Evolutionary conservation across 2,888 invertebrate genomes (phyloP), one percentile per base, ranked within the genome.

Genomic region (Microplitis manilae): DNA sequence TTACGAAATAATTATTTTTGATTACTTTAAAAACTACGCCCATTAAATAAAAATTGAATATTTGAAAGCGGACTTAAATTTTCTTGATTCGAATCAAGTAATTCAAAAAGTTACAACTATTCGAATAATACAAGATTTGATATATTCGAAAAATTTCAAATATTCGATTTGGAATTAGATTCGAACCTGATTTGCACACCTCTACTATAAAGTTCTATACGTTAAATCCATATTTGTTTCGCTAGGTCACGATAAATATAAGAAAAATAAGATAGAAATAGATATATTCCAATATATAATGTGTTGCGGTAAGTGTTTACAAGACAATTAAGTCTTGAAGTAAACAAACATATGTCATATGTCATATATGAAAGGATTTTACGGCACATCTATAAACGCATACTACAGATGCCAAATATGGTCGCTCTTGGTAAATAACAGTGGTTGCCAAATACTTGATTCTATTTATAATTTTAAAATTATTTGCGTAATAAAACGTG

Each of bases 401-500:
- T 77, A 64, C 13, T 13, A 50, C 62, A 75, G 83, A 68, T 73
- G 78, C 84, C 86, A 81, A 87, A 87, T 84, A 87, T 86, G 86
- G 86, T 82, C 81, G 84, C 78, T 84, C 86, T 84, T 84, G 84
- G 87, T 89, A 89, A 88, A 88, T 88, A 89, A 85, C 88, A 87
- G 86, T 85, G 87, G 86, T 88, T 88, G 86, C 89, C 88, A 89
- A 89, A 88, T 87, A 85, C 83, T 79, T 83, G 80, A 76, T 82
- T 81, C 86, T 89, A 88, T 88, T 88, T 87, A 87, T 88, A 88
- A 85, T 77, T 82, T 80, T 82, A 81, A 86, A 85, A 85, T 86
- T 78, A 84, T 86, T 87, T 86, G 83, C 85, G 85, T 80, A 85
- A 86, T 81, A 82, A 84, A 83, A 82, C 75, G 73, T 30, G 67